These are phyloP conservation scores for Chaetogeoica ovagalla DNA, from an alignment of 2,888 invertebrate genomes.

Conservation along the genomic window DNA sequence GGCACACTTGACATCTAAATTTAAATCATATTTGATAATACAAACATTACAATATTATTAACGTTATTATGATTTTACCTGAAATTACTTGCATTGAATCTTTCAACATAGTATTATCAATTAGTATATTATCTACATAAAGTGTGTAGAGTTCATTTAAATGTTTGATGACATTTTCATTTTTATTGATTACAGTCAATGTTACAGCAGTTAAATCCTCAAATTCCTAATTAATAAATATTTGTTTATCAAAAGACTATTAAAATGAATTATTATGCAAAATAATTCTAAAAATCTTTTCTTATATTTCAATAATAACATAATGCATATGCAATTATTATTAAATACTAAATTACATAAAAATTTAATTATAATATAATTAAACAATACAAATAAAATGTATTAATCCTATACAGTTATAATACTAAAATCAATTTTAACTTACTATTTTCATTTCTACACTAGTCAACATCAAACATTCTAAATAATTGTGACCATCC, in stretches of 20 bases:
- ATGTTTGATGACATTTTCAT: slow-evolving; percentile 13
- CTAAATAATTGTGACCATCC: slow-evolving; percentile 12
- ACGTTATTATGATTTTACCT: background rate
- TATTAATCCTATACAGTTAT: background rate
- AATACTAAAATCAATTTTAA: background rate
- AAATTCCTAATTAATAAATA: slow-evolving; percentile 18
- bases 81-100: background rate
- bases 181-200: slow-evolving; percentile 16
- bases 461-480: background rate
- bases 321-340: too few relatives aligned
- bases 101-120: background rate
- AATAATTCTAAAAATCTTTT: too few relatives aligned
- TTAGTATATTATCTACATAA: background rate
- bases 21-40: background rate
- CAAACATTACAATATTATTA: background rate
- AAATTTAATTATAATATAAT: background rate
- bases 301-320: too few relatives aligned
- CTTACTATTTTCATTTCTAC: slow-evolving; percentile 29
- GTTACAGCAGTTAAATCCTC: slow-evolving; percentile 26
- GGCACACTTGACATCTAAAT: slow-evolving; percentile 24
- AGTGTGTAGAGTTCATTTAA: slow-evolving; percentile 12
- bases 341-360: background rate
- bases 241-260: background rate
- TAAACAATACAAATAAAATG: too few relatives aligned
- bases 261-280: background rate